Conservation (phyloP, 2,888 invertebrate species). For the Drosophila parthenogenetica region DNA sequence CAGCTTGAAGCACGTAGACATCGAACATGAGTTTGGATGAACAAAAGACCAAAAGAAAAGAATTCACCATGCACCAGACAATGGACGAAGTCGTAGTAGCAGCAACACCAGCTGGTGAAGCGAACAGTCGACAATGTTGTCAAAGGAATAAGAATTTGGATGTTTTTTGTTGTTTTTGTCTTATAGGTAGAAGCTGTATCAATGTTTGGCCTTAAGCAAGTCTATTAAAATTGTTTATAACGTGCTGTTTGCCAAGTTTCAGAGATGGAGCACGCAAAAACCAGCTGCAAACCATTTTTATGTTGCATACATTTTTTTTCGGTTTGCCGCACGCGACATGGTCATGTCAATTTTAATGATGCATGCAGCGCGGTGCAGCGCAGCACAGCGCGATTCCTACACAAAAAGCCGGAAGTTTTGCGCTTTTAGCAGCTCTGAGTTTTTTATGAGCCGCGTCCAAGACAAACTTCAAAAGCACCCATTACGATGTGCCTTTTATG, state of each 20-base stretch:
- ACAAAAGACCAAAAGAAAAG: conserved; percentile 35
- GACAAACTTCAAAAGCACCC: conserved; percentile 30
- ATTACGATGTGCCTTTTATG: conserved; percentile 66
- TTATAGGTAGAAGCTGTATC: conserved; percentile 17
- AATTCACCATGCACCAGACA: conserved; percentile 49
- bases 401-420: conserved; percentile 77
- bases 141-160: conserved; percentile 33
- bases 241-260: conserved; percentile 47
- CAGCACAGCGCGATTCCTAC: conserved; percentile 53
- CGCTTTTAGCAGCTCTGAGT: conserved; percentile 73
- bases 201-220: conserved; percentile 78
- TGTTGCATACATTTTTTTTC: conserved; percentile 55
- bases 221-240: conserved; percentile 80
- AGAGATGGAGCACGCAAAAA: conserved; percentile 30
- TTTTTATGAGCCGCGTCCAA: conserved; percentile 63
- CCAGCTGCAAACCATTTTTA: conserved; percentile 63
- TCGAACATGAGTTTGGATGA: conserved; percentile 28
- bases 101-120: conserved; percentile 17
- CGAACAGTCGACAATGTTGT: conserved; percentile 63
- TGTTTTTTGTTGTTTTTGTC: background rate
- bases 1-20: conserved; percentile 68
- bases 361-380: conserved; percentile 60
- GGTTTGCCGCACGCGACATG: conserved; percentile 39
- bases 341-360: conserved; percentile 73
- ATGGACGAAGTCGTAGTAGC: conserved; percentile 45